Base-by-base conservation (phyloP, 2,113 vertebrate species). In the Leucosticte australis region DNA sequence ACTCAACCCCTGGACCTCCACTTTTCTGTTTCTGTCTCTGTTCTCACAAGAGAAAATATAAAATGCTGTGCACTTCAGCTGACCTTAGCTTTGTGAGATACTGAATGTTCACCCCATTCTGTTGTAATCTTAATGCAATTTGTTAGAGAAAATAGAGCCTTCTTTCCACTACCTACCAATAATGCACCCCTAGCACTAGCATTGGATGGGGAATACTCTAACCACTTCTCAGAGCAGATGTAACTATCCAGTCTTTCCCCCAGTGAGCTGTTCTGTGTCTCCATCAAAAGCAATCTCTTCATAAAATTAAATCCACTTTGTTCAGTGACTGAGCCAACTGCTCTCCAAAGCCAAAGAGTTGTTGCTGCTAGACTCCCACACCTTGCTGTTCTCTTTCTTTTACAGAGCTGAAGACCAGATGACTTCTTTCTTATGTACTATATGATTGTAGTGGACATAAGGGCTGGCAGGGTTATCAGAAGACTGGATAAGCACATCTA, bases 231-330 rank as follows among this genome's bases (percentile, higher is more conserved):
- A 89, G 42, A 86, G 56, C 62, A 87, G 56, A 73, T 56, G 19
- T 21, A 85, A 92, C 86, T 81, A 33, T 20, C 41, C 53, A 74
- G 23, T 77, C 33, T 78, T 90, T 93, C 23, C 91, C 67, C 55
- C 7, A 7, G 52, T 63, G 64, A 84, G 83, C 60, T 64, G 30
- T 78, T 89, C 64, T 47, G 30, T 44, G 59, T 52, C 62, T 89
- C 83, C 20, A 81, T 44, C 76, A 83, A 67, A 90, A 57, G 59
- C 50, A 94, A 87, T 87, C 59, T 82, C 77, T 91, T 87, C 30
- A 55, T 75, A 75, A 95, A 95, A 95, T 94, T 87, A 87, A 84
- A 95, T 59, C 50, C 64, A 67, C 52, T 96, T 81, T 78, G n/a
- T 82, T 75, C 63, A 82, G 71, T 64, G 46, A 62, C 81, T 68